Conservation (phyloP, 2,113 vertebrate species). For the human (Homo sapiens) region GRCh38 chr1:237211501-237212000, state of each 20-base stretch:
- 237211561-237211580: neutral
- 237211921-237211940: constrained; percentile 8
- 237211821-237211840: neutral
- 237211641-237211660: neutral
- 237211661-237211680: constrained; percentile 15
- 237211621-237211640: neutral
- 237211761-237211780: neutral
- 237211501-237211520: neutral
- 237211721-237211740: neutral
- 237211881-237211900: neutral
- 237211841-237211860: neutral
- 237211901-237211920: neutral
- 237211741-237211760: neutral
- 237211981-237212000: neutral
- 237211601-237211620: neutral
- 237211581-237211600: neutral
- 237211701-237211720: neutral
- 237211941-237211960: constrained; percentile 14
- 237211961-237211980: constrained; percentile 1
- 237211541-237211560: neutral
- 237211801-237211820: neutral
- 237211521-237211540: neutral
- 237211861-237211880: neutral
- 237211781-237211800: neutral
- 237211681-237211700: neutral